Conservation (phyloP, 1,140 invertebrate genomes). For the Camponotus pennsylvanicus region DNA sequence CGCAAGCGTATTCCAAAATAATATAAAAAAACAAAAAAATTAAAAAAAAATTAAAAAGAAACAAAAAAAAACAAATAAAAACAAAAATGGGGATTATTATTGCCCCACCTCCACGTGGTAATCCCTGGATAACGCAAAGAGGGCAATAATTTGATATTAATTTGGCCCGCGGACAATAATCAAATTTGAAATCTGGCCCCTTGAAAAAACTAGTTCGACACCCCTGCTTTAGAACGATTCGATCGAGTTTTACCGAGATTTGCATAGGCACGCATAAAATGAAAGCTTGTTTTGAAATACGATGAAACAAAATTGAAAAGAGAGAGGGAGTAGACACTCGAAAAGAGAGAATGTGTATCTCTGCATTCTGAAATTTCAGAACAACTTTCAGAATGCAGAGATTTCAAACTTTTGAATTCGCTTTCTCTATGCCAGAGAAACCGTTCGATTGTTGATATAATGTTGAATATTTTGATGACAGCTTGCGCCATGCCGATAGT, state of each 20-base stretch:
- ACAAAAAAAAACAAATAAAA: too few relatives aligned
- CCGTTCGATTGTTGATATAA: conserved; percentile 20
- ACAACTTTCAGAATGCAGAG: too few relatives aligned
- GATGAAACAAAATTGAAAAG: conserved; percentile 18
- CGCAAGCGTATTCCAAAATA: too few relatives aligned
- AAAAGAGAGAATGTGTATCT: conserved; percentile 34
- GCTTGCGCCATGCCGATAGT: background rate
- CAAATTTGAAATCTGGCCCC: too few relatives aligned
- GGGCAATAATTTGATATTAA: too few relatives aligned
- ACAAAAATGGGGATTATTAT: too few relatives aligned
- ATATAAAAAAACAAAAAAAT: too few relatives aligned
- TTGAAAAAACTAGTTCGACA: too few relatives aligned
- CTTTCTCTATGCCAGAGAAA: background rate
- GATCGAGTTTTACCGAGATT: conserved; percentile 32
- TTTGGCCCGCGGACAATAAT: too few relatives aligned
- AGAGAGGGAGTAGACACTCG: background rate
- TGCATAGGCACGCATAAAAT: conserved; percentile 48
- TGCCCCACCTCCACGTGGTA: too few relatives aligned
- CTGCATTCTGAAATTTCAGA: background rate
- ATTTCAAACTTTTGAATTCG: background rate
- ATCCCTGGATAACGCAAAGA: too few relatives aligned
- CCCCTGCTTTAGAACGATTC: background rate
- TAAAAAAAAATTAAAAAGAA: too few relatives aligned
- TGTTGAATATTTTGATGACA: conserved; percentile 2
- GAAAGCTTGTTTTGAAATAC: conserved; percentile 49